Percentiles rank a stretch among this genome's conserved stretches.
Conservation (phyloP, 2,888 invertebrate genomes). For the Desoria tigrina region DNA sequence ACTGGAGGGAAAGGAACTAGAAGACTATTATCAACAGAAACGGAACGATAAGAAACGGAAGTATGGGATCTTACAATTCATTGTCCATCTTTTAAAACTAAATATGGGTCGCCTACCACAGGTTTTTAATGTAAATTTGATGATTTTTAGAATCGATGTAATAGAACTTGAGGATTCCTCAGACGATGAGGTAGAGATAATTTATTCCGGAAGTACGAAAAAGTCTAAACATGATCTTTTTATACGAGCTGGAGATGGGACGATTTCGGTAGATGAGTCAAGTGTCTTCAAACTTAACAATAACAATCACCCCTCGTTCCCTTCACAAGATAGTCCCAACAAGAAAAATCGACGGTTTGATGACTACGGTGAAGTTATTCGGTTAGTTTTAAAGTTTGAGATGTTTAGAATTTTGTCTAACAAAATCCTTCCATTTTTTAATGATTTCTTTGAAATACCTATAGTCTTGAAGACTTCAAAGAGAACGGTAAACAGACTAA, state of each 20-base stretch:
- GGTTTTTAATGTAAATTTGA: constrained; percentile 37
- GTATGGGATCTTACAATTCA: constrained; percentile 3
- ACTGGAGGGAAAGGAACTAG: constrained; percentile 75
- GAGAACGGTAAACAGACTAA: constrained; percentile 20
- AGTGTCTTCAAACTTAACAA: constrained; percentile 9
- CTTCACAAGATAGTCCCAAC: neutral
- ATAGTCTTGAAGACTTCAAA: constrained; percentile 25
- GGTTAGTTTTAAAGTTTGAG: neutral
- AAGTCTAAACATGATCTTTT: neutral
- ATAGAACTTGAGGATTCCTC: neutral
- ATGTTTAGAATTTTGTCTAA: neutral
- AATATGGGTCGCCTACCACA: neutral
- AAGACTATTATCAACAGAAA: constrained; percentile 68
- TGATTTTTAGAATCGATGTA: constrained; percentile 4
- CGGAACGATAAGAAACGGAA: constrained; percentile 60
- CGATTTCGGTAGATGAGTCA: neutral
- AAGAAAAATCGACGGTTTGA: constrained; percentile 26
- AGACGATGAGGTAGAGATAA: neutral
- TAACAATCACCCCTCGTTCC: neutral
- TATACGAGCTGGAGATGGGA: neutral
- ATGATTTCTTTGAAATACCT: neutral
- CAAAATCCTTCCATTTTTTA: too few species aligned
- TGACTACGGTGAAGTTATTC: constrained; percentile 20
- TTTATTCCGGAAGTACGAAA: neutral
- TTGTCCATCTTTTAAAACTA: too few species aligned